phyloP scores from a whole-genome alignment of 2,113 vertebrate genomes.

The Caretta caretta region DNA sequence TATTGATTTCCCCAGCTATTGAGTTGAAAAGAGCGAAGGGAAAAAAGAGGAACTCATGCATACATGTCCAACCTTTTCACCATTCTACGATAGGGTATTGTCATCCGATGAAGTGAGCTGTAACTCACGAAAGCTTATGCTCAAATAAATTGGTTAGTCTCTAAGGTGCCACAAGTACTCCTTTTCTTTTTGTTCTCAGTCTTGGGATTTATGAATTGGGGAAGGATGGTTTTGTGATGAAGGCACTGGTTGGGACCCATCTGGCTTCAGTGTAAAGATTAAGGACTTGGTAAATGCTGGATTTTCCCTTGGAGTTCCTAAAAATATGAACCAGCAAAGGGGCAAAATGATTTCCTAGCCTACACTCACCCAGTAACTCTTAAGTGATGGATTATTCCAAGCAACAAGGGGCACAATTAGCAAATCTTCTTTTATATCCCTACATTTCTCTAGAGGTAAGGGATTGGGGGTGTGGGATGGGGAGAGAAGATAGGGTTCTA shows the following conservation, averaged over 20 bases:
- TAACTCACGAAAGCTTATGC: too few species aligned
- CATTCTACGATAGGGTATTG: not conserved
- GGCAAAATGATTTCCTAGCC: not conserved
- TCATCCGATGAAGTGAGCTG: too few species aligned
- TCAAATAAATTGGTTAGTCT: too few species aligned
- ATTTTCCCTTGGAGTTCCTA: fast-evolving
- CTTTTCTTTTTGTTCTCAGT: too few species aligned
- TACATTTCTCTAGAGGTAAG: fast-evolving
- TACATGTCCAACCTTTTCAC: not conserved
- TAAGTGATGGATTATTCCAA: not conserved
- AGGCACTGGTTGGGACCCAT: not conserved
- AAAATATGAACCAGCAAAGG: fast-evolving
- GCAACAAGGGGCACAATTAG: not conserved
- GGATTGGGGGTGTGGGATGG: not conserved
- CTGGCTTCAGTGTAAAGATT: fast-evolving
- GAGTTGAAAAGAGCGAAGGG: not conserved
- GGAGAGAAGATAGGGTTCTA: not conserved
- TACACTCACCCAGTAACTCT: not conserved
- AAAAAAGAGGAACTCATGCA: fast-evolving
- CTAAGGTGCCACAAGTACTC: too few species aligned
- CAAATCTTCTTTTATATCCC: not conserved
- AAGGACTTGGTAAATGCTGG: not conserved
- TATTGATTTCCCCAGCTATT: not conserved
- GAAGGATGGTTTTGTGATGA: not conserved
- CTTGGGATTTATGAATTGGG: not conserved